Evolutionary conservation across 2,113 vertebrate species (phyloP).

Genomic region (Xerus inauris): DNA sequence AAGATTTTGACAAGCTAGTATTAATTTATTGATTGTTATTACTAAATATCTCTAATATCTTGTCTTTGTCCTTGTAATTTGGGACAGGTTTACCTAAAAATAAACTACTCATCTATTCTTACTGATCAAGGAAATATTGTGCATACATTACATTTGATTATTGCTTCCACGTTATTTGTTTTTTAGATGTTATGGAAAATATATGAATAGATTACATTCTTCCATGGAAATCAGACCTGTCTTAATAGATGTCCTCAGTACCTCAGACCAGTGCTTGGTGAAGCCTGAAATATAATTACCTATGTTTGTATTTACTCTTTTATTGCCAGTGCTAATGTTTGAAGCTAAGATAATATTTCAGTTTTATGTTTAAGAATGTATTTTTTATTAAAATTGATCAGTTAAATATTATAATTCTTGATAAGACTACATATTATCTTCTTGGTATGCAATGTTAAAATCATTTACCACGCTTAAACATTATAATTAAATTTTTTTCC

Average conservation of each 20-base stretch:
- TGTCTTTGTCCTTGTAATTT: neutral
- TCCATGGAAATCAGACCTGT: neutral
- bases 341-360: neutral
- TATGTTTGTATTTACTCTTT: neutral
- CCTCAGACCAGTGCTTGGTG: neutral
- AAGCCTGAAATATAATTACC: slow-evolving; percentile 35
- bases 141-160: neutral
- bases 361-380: neutral
- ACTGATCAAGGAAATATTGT: neutral
- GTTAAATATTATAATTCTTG: slow-evolving; percentile 35
- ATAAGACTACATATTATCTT: neutral
- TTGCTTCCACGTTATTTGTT: slow-evolving; percentile 14
- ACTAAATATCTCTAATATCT: neutral
- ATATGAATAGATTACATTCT: neutral
- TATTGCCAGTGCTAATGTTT: neutral
- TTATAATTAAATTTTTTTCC: neutral
- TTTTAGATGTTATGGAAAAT: neutral
- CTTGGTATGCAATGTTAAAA: slow-evolving; percentile 26
- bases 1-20: neutral
- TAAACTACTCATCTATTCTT: neutral
- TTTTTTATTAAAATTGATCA: slow-evolving; percentile 27
- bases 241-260: neutral
- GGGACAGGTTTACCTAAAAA: neutral
- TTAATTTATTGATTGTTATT: slow-evolving; percentile 35
- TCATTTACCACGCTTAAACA: slow-evolving; percentile 33